These are phyloP conservation scores for Sialia sialis DNA, from an alignment of 2,113 vertebrate species.

Conservation along the genomic window DNA sequence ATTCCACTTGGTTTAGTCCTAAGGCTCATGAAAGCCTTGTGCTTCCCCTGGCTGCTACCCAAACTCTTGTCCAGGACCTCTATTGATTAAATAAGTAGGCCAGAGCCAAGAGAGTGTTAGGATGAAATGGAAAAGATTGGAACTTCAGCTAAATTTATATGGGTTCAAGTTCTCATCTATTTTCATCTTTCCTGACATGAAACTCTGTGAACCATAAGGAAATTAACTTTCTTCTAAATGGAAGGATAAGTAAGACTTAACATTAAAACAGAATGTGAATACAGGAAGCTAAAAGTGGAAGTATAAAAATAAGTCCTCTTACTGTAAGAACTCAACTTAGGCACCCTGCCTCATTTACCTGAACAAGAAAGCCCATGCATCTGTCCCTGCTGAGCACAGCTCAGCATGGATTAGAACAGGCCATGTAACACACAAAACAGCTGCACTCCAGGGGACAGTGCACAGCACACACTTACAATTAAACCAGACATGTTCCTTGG, in stretches of 20 bases:
- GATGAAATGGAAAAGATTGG: neutral
- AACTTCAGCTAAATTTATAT: neutral
- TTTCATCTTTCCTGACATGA: neutral
- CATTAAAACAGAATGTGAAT: neutral
- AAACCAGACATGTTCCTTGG: neutral
- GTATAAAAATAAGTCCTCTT: slow-evolving; percentile 49
- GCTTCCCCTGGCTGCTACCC: neutral
- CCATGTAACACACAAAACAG: neutral
- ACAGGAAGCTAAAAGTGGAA: neutral
- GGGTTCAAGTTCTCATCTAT: neutral
- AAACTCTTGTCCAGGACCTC: neutral
- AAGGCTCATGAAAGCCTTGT: neutral
- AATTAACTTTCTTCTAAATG: slow-evolving; percentile 16
- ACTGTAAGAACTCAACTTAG: neutral
- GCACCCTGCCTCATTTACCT: slow-evolving; percentile 5
- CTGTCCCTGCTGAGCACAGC: slow-evolving; percentile 16
- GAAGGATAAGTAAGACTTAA: neutral
- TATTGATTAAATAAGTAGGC: neutral
- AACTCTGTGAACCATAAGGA: neutral
- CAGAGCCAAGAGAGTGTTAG: neutral
- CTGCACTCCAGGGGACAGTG: neutral
- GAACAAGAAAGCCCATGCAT: neutral
- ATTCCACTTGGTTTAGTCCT: neutral
- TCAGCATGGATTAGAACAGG: neutral
- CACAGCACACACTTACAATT: neutral